Base-by-base conservation (phyloP, 1,140 invertebrate species). In the Eueides isabella region DNA sequence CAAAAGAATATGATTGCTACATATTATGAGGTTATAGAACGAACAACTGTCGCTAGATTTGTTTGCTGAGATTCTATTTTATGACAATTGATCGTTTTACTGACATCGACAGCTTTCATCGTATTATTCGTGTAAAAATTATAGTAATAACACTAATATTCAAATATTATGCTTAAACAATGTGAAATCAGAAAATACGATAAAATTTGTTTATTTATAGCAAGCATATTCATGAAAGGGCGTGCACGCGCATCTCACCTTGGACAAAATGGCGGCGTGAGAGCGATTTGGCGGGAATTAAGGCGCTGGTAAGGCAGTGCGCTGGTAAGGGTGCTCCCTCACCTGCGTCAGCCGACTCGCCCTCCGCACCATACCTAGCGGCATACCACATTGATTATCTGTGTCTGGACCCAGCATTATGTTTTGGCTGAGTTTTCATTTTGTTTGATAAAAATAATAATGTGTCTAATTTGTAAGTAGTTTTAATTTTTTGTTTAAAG, bases 271-370 rank as follows among this genome's bases (percentile, higher is more conserved):
- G 91, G 91, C 89, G 91, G 87, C 87, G 87, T 87, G 88, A 87
- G 88, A 89, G 86, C 86, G 80, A 81, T 81, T 86, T 86, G 83
- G 87, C 89, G 86, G 84, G 87, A 86, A 82, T 77, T 93, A 93
- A 81, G 90, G 90, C 86, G 90, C 90, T 81, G 90, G 92, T 85
- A 92, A 88, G 83, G 90, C 97, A 90, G 97, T 96, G 95, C 97
- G 97, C 96, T 97, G 97, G 95, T 98, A 98, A 94, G 97, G 97
- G 95, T 98, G 97, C 94, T 98, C 97, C 95, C 96, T 95, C 93
- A 97, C 96, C 94, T 97, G 96, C 95, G 96, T 95, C 94, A 97
- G 96, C 91, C 96, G 95, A 93, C 95, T 96, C 94, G 96, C 96
- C 94, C 95, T 95, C 94, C 94, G 94, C 93, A 95, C 93, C 90